phyloP scores from a whole-genome alignment of 2,888 invertebrate species.

The Subacronicta megacephala region DNA sequence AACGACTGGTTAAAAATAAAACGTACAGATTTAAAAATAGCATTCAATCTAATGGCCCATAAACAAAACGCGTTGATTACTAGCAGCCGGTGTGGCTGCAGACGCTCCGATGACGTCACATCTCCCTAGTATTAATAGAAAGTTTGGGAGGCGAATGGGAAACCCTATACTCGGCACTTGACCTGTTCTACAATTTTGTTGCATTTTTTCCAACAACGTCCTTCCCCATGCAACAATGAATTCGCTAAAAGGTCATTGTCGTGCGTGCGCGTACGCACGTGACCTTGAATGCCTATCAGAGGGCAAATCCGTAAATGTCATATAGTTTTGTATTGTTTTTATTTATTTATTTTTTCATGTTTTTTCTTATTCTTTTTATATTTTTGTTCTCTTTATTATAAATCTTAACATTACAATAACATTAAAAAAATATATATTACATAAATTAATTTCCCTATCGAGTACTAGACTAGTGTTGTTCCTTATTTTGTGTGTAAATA shows the following conservation, averaged over 20 bases:
- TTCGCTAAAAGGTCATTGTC: slow-evolving; percentile 82
- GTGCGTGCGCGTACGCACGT: slow-evolving; percentile 73
- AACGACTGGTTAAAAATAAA: slow-evolving; percentile 56
- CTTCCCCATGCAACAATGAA: slow-evolving; percentile 68
- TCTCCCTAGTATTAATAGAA: slow-evolving; percentile 64
- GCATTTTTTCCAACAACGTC: slow-evolving; percentile 63
- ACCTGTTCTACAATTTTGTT: slow-evolving; percentile 73
- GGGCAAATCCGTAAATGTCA: slow-evolving; percentile 57
- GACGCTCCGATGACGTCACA: slow-evolving; percentile 76
- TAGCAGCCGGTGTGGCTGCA: slow-evolving; percentile 77
- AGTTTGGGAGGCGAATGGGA: slow-evolving; percentile 65
- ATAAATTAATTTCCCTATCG: slow-evolving; percentile 78
- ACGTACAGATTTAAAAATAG: slow-evolving; percentile 62
- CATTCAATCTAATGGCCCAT: slow-evolving; percentile 73
- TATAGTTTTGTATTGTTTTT: slow-evolving; percentile 65
- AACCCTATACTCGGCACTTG: slow-evolving; percentile 83
- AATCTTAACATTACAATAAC: slow-evolving; percentile 87
- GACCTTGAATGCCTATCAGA: slow-evolving; percentile 74
- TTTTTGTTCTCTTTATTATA: slow-evolving; percentile 89
- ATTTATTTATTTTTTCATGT: slow-evolving; percentile 62
- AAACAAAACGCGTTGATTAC: slow-evolving; percentile 79
- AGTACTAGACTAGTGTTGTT: slow-evolving; percentile 69
- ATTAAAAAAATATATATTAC: slow-evolving; percentile 88
- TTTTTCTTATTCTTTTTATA: slow-evolving; percentile 75
- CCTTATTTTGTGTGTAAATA: slow-evolving; percentile 64